Conservation (phyloP, 2,888 invertebrate genomes). For the Bimastos eiseni region DNA sequence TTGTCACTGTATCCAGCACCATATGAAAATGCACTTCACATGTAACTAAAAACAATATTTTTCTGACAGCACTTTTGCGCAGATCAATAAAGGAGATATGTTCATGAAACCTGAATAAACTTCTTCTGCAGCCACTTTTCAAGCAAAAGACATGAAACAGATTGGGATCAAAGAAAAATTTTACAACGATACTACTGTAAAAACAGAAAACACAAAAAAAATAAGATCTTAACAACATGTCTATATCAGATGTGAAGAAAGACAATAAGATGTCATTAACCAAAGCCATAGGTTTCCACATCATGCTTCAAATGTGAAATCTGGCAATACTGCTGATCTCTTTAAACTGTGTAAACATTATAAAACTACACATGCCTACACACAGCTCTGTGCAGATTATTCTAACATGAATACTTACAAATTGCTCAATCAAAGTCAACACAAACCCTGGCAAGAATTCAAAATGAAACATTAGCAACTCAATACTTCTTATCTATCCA, state of each 20-base stretch:
- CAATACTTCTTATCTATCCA: neutral
- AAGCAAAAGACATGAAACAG: neutral
- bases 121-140: neutral
- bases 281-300: neutral
- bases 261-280: neutral
- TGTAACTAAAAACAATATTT: neutral
- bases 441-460: neutral
- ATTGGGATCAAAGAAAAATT: neutral
- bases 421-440: neutral
- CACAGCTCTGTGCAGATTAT: neutral
- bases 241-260: neutral
- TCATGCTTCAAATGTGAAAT: neutral
- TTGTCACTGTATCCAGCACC: neutral
- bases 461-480: neutral
- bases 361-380: neutral
- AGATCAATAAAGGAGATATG: neutral
- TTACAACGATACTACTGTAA: neutral
- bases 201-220: neutral
- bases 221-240: neutral
- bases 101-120: neutral
- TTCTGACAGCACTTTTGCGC: neutral
- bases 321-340: neutral
- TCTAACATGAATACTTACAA: neutral
- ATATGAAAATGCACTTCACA: neutral
- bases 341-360: constrained; percentile 1